These are phyloP conservation scores for Solenopsis invicta DNA, from an alignment of 1,140 invertebrate species.

Conservation along the genomic window DNA sequence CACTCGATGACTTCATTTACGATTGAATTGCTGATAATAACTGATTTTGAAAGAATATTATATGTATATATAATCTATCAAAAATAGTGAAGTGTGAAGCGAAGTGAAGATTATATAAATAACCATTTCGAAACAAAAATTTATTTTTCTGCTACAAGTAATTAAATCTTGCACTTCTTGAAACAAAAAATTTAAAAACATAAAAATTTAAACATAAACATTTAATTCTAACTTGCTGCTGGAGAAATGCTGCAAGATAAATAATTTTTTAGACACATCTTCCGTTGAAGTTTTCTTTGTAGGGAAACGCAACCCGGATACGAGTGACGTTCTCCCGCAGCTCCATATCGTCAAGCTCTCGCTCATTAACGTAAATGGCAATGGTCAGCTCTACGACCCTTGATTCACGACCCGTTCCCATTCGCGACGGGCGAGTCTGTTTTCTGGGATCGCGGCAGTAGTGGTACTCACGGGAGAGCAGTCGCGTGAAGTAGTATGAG, in stretches of 20 bases:
- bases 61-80: neutral
- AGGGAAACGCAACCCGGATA: neutral
- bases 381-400: constrained; percentile 22
- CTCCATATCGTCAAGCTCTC: constrained; percentile 3
- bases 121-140: constrained; percentile 12
- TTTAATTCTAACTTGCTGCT: too few species aligned
- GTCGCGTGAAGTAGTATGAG: constrained; percentile 57
- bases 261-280: neutral
- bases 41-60: constrained; percentile 8
- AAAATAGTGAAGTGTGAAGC: constrained; percentile 13
- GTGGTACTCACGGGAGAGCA: constrained; percentile 73
- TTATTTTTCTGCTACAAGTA: neutral
- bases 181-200: constrained; percentile 4
- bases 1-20: constrained; percentile 50
- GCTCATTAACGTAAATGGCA: constrained; percentile 41
- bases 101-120: neutral
- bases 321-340: neutral
- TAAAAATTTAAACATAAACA: neutral
- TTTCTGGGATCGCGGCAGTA: constrained; percentile 67
- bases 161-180: neutral
- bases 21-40: constrained; percentile 39
- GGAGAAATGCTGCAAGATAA: neutral
- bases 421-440: constrained; percentile 56
- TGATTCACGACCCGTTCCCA: constrained; percentile 53
- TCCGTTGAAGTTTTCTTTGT: neutral